Conservation (phyloP, 2,888 invertebrate species). For the Aleiodes leptofemur region DNA sequence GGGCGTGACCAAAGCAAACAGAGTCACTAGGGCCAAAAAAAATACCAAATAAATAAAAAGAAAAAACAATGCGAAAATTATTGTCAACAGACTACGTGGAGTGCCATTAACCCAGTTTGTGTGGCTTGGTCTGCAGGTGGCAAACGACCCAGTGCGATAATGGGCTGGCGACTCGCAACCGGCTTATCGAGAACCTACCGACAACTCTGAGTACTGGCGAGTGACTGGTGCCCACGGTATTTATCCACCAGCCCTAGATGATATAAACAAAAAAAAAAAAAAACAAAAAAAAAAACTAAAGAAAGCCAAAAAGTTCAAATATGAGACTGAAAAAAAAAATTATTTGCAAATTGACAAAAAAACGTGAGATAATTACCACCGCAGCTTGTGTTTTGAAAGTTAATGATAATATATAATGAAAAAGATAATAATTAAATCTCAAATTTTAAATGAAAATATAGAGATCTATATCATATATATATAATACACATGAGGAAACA, state of each 20-base stretch:
- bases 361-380: slow-evolving; percentile 12
- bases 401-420: background rate
- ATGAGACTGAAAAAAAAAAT: slow-evolving; percentile 44
- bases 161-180: slow-evolving; percentile 72
- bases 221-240: slow-evolving; percentile 76
- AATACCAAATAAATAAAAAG: slow-evolving; percentile 55
- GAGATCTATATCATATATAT: slow-evolving; percentile 19
- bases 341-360: slow-evolving; percentile 45
- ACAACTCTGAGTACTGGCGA: slow-evolving; percentile 73
- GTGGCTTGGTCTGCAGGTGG: slow-evolving; percentile 76
- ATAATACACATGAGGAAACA: background rate
- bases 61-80: slow-evolving; percentile 45
- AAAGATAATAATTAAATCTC: slow-evolving; percentile 9
- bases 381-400: slow-evolving; percentile 31
- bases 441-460: slow-evolving; percentile 9
- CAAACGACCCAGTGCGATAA: slow-evolving; percentile 71
- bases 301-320: slow-evolving; percentile 37
- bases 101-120: slow-evolving; percentile 76
- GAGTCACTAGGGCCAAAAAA: slow-evolving; percentile 73
- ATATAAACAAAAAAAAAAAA: slow-evolving; percentile 62
- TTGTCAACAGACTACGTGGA: slow-evolving; percentile 68
- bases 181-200: slow-evolving; percentile 72
- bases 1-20: slow-evolving; percentile 73
- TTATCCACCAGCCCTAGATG: slow-evolving; percentile 75
- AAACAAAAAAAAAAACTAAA: slow-evolving; percentile 52